Evolutionary conservation across 37 sponge, comb jelly and placozoan genomes (phyloP).

Genomic region (Haliclona indistincta): DNA sequence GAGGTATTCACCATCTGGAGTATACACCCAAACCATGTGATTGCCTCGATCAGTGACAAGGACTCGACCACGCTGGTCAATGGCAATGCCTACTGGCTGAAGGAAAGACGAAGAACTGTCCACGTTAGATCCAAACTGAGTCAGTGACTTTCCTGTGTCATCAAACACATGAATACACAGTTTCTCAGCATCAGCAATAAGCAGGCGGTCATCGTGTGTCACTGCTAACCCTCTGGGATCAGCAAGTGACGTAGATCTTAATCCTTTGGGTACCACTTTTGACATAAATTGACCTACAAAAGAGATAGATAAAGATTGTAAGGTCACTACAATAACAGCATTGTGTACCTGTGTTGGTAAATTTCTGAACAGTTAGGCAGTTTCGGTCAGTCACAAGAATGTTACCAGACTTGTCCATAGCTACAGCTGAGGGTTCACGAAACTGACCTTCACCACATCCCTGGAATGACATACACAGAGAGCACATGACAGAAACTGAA

Average conservation of each 20-base stretch:
- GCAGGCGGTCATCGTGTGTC: constrained; percentile 3
- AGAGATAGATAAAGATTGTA: too few species aligned
- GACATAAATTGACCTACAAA: constrained; percentile 25
- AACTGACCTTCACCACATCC: constrained; percentile 25
- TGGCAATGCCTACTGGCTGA: constrained; percentile 43
- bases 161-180: constrained; percentile 33
- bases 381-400: constrained; percentile 23
- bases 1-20: constrained; percentile 10
- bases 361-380: constrained; percentile 25
- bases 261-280: constrained; percentile 11
- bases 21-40: constrained; percentile 32
- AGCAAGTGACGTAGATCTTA: constrained; percentile 8
- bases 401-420: constrained; percentile 14
- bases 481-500: not conserved
- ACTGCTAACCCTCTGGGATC: constrained; percentile 30
- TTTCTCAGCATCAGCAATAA: constrained; percentile 34
- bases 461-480: not conserved
- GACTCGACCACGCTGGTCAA: constrained; percentile 7
- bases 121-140: constrained; percentile 7
- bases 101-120: not conserved
- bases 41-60: constrained; percentile 33
- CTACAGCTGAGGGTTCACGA: constrained; percentile 33
- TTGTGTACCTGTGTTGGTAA: constrained; percentile 19
- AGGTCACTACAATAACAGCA: not conserved
- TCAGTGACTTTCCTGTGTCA: constrained; percentile 14